Percentiles rank a stretch among this genome's conserved stretches.
Evolutionary conservation across 2,888 invertebrate species (phyloP).

Genomic region (Andricus curvator): DNA sequence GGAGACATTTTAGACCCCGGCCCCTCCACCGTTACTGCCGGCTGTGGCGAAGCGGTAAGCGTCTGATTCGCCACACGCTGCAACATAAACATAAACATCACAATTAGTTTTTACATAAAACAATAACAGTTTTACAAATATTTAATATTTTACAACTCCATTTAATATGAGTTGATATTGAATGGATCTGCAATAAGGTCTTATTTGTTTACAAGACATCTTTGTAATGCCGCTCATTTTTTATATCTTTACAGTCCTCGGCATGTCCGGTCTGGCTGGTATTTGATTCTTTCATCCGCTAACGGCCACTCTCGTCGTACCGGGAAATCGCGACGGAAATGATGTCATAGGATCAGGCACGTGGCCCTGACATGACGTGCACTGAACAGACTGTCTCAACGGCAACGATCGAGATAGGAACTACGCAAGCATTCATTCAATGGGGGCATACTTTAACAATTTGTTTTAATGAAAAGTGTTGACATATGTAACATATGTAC

Average conservation of each 20-base stretch:
- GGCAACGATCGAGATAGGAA: slow-evolving; percentile 2
- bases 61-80: slow-evolving; percentile 78
- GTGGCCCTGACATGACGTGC: slow-evolving; percentile 7
- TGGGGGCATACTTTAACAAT: slow-evolving; percentile 4
- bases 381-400: background rate
- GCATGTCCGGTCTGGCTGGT: slow-evolving; percentile 57
- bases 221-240: background rate
- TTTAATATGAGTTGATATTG: background rate
- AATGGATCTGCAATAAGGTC: background rate
- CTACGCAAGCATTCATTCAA: slow-evolving; percentile 1
- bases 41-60: slow-evolving; percentile 77
- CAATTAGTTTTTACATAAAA: background rate
- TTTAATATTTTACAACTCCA: too few species aligned
- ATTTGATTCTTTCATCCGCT: slow-evolving; percentile 64
- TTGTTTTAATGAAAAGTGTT: slow-evolving; percentile 2
- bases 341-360: slow-evolving; percentile 56
- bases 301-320: slow-evolving; percentile 57
- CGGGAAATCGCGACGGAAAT: slow-evolving; percentile 66
- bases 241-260: background rate
- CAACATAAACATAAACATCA: slow-evolving; percentile 61
- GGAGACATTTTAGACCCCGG: slow-evolving; percentile 77
- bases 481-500: background rate
- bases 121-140: background rate
- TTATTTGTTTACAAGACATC: background rate
- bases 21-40: slow-evolving; percentile 77